A percentile compares a stretch with the other conserved stretches of the same genome.
phyloP scores from a whole-genome alignment of 2,797 vertebrate species.

The Eulemur albifrons region DNA sequence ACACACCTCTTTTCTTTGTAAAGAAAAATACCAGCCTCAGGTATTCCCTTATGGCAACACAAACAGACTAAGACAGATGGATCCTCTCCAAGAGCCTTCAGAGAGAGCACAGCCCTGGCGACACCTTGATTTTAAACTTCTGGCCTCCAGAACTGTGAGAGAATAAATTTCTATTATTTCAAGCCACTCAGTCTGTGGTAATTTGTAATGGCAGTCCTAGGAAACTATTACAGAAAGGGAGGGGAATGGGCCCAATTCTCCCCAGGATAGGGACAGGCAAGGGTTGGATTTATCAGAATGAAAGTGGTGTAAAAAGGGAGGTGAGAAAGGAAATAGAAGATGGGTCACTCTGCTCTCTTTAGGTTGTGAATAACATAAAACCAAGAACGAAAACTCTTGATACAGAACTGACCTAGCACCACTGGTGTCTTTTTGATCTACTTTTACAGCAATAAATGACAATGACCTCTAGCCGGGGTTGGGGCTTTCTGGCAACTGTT shows the following conservation, averaged over 20 bases:
- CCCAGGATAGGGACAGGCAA: neutral
- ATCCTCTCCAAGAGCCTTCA: neutral
- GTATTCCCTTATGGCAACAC: neutral
- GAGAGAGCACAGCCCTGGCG: neutral
- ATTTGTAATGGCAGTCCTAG: neutral
- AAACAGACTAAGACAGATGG: neutral
- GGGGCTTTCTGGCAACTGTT: neutral
- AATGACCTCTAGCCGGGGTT: neutral
- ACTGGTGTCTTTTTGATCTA: neutral
- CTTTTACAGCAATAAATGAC: neutral
- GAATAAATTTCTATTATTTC: neutral
- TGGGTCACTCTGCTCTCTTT: neutral
- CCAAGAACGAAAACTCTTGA: neutral
- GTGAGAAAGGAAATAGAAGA: neutral
- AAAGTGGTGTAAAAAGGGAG: neutral
- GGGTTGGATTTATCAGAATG: neutral
- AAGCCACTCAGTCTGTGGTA: neutral
- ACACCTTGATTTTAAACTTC: neutral
- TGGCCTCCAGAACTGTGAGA: neutral
- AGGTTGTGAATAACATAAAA: neutral
- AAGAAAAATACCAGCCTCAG: neutral
- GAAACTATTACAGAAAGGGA: neutral
- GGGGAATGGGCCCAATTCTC: neutral
- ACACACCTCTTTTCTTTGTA: neutral
- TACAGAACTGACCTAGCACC: neutral